Base-by-base conservation (phyloP, 2,113 vertebrate genomes). In the Choloepus hoffmanni region DNA sequence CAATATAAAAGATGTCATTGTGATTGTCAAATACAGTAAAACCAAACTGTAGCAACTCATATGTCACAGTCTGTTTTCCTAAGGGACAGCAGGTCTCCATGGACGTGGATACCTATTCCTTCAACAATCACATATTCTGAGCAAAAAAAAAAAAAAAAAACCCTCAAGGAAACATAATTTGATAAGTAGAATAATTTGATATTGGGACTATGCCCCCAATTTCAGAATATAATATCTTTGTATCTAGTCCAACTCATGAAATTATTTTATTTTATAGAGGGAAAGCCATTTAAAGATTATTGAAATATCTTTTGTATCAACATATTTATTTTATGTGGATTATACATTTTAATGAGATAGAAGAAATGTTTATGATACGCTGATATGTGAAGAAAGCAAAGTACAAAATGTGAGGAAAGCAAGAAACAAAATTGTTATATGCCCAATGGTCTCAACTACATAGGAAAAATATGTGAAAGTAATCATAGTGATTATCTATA, bases 61-160 rank as follows among this genome's bases (percentile, higher is more conserved):
- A 83, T 14, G 12, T 84, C 91, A 91, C 26, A 95, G 65, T 76
- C 70, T 40, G 14, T 85, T 78, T 65, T 58, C 62, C 81, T 65
- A 12, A 95, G 92, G n/a, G 43, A 82, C 7, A 0, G 19, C 18
- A 13, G 21, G 30, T 87, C 43, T 33, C 63, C 63, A 48, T 26
- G n/a, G 15, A 68, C 33, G 55, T 13, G 16, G 55, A 26, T 55
- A 40, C 48, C 78, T 78, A 83, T 73, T 83, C 14, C 53, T 53
- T 89, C 18, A 94, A 60, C 76, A 3, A 95, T 85, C 68, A 65
- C 33, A 77, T 77, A 67, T 36, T 65, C 26, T 77, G 8, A 65
- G 36, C 65, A 28, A 19, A 16, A 9, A 78, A 58, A 58, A 19
- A 58, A 19, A 16, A 9, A 78, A 58, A 58, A 19, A 58, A 19